Evolutionary conservation across 2,797 vertebrate genomes (phyloP), one percentile per base, ranked within the genome.

Genomic region (Coreius guichenoti): DNA sequence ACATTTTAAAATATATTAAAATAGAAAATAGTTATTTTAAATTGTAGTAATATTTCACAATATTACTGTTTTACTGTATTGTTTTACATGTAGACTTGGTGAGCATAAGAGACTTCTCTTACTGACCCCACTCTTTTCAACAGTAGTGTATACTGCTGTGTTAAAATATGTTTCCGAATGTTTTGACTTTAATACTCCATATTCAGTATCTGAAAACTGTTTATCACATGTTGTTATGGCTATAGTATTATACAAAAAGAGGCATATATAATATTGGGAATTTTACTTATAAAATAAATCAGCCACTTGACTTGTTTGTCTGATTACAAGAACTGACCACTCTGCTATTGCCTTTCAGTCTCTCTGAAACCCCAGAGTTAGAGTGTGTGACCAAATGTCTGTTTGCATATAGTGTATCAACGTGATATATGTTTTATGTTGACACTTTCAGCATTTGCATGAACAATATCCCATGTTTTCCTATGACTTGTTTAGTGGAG

Each of bases 251-350:
- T 21, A 73, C 31, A 49, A 56, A 78, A 63, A 33, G 14, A 45
- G 9, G 43, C 16, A 12, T 45, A 19, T 31, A 13, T 68, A 17
- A 69, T 31, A 81, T 36, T 61, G 6, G 29, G 8, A 68, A 36
- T 85, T 51, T 63, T 74, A 14, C 31, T 74, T 17, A 23, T 29
- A 61, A 70, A 29, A 82, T 23, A 81, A 54, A 70, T 49, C 49
- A 81, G 31, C 29, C 14, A 13, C 5, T 23, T 3, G 6, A 63
- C 9, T 21, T 72, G 47, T 47, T 80, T 23, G 2, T 45, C 51
- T 78, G 61, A 83, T 70, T 80, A 78, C 26, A 56, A 81, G 33
- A 72, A 72, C 65, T 70, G 67, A 70, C 49, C 67, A 16, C 84
- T 74, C 43, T 63, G 26, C 51, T 65, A 72, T 67, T 80, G 31